phyloP scores from a whole-genome alignment of 1,140 invertebrate species.

The Apis dorsata region DNA sequence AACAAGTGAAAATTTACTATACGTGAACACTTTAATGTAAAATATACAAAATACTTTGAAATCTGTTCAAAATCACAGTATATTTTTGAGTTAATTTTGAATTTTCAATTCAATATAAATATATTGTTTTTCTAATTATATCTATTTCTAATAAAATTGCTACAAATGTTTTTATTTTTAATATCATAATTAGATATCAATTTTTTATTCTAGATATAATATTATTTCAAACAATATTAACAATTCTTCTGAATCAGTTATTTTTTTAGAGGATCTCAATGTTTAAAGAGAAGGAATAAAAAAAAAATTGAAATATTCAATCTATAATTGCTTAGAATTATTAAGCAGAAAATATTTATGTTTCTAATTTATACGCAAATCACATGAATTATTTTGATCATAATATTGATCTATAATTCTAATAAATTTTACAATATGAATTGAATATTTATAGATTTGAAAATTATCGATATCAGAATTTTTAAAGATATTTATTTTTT shows the following conservation, averaged over 20 bases:
- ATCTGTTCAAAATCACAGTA: constrained; percentile 2
- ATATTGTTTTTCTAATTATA: constrained; percentile 56
- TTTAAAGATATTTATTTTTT: constrained; percentile 20
- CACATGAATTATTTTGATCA: neutral
- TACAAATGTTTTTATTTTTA: constrained; percentile 61
- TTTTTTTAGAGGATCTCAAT: neutral
- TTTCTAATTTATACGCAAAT: neutral
- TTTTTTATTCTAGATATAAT: neutral
- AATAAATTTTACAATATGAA: neutral
- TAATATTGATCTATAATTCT: neutral
- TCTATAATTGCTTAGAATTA: neutral
- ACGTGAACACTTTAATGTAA: neutral
- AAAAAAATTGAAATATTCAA: constrained; percentile 28
- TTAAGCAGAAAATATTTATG: constrained; percentile 2
- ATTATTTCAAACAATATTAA: neutral
- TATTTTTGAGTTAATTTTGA: constrained; percentile 10
- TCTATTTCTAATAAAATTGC: constrained; percentile 61
- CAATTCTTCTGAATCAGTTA: neutral
- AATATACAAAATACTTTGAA: neutral
- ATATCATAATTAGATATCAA: constrained; percentile 1
- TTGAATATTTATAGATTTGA: neutral
- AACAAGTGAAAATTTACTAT: no score
- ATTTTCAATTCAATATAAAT: constrained; percentile 55
- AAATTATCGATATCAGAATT: constrained; percentile 4
- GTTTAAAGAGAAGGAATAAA: constrained; percentile 1